Base-by-base conservation (phyloP, 2,797 vertebrate species). In the Danio albolineatus region DNA sequence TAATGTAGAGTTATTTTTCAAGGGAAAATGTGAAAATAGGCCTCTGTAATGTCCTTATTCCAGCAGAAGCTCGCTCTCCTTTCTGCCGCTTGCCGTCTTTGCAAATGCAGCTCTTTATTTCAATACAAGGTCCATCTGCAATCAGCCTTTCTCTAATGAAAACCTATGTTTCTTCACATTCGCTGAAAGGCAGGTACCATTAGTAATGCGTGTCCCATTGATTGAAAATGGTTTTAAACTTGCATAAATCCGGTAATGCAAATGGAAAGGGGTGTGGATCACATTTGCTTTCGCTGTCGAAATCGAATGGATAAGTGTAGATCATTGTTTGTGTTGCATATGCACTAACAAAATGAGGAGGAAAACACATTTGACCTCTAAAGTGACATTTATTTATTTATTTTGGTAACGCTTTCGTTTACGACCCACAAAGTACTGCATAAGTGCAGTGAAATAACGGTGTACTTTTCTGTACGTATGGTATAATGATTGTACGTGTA, bases 141-240 rank as follows among this genome's bases (percentile, higher is more conserved):
- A 89, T 90, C 85, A 85, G 71, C 75, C 83, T 73, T 44, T 72
- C 73, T 81, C 87, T 91, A 92, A 94, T 92, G 88, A 93, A 92
- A 92, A 93, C 78, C 73, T 88, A 90, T 90, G 89, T 91, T 90
- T 90, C 84, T 83, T 87, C 87, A 89, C 84, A 76, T 87, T 91
- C 84, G 57, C 89, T 89, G 91, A 92, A 93, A 91, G 90, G 87
- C 76, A 86, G 84, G 82, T 84, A 90, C 90, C 92, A 92, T 93
- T 92, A 94, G 90, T 87, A 83, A 87, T 87, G 87, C 86, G 88
- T 48, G 85, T 71, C 85, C 88, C 91, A 93, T 94, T 94, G 92
- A 92, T 92, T 92, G 88, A 91, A 92, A n/a, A 92, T 93, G 91
- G 90, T 92, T 94, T 94, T 92, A 92, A 92, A 92, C 83, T 84